A percentile compares a stretch with the other conserved stretches of the same genome.
Conservation (phyloP, 2,113 vertebrate genomes). For the Cebus imitator region DNA sequence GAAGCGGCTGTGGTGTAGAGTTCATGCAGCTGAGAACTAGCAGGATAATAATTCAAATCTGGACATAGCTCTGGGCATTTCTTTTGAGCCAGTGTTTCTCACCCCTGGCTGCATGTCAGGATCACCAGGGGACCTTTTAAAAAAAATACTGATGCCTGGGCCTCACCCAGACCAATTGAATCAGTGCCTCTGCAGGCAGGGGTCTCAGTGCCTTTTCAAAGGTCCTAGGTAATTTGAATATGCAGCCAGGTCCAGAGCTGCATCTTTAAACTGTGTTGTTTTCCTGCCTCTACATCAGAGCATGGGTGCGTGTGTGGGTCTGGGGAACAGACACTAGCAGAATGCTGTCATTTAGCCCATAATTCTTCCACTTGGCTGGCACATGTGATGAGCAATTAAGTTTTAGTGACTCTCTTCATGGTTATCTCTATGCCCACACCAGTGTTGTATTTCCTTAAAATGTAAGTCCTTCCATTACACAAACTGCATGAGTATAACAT, state of each 20-base stretch:
- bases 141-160: neutral
- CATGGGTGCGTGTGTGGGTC: fast-evolving
- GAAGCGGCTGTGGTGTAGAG: neutral
- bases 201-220: fast-evolving
- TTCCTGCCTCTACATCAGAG: fast-evolving
- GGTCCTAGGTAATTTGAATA: neutral
- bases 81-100: neutral
- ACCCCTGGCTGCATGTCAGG: neutral
- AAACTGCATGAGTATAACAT: fast-evolving
- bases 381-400: neutral
- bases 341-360: fast-evolving
- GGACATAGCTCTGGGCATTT: no score
- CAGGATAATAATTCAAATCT: fast-evolving
- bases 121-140: neutral
- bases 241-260: fast-evolving
- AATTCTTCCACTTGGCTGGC: neutral
- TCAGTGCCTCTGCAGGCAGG: neutral
- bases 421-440: fast-evolving
- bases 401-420: no score
- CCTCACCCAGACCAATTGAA: no score
- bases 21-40: neutral
- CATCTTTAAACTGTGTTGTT: neutral
- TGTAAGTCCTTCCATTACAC: neutral
- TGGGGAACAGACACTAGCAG: fast-evolving
- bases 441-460: neutral